Evolutionary conservation across 2,113 vertebrate genomes (phyloP).

Genomic region (Podiceps cristatus): DNA sequence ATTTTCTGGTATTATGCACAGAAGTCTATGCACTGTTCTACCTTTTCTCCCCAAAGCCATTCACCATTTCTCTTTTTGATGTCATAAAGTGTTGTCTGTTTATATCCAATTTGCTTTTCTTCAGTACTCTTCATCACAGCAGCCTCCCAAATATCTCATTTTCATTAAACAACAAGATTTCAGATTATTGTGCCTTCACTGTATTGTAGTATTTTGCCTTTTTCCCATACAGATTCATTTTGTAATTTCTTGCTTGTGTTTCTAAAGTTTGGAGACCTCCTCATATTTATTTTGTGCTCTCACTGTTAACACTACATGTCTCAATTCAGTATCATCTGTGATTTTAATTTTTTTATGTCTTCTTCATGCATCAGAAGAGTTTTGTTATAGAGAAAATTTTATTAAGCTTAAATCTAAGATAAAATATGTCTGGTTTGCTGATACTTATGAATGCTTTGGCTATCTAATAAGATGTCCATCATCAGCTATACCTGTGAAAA

Average conservation of each 20-base stretch:
- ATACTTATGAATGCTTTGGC: neutral
- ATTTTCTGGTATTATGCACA: neutral
- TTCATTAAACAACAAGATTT: neutral
- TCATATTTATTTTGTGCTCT: neutral
- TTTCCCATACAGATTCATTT: neutral
- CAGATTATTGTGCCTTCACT: neutral
- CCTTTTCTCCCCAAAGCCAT: neutral
- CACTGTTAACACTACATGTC: neutral
- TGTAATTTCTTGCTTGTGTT: neutral
- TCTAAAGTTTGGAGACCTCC: neutral
- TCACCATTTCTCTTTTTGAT: neutral
- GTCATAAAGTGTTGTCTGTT: neutral
- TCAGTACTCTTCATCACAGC: neutral
- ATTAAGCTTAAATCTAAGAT: neutral
- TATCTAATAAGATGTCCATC: neutral
- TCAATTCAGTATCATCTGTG: neutral
- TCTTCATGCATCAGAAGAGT: neutral
- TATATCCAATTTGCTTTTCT: neutral
- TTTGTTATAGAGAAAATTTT: neutral
- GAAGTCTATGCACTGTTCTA: neutral
- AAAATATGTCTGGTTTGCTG: neutral
- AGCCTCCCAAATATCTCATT: neutral
- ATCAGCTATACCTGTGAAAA: neutral
- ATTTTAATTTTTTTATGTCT: constrained; percentile 12
- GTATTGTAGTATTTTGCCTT: neutral